Evolutionary conservation across 2,113 vertebrate species (phyloP), one percentile per base, ranked within the genome.

Genomic region (Grantiella picta): DNA sequence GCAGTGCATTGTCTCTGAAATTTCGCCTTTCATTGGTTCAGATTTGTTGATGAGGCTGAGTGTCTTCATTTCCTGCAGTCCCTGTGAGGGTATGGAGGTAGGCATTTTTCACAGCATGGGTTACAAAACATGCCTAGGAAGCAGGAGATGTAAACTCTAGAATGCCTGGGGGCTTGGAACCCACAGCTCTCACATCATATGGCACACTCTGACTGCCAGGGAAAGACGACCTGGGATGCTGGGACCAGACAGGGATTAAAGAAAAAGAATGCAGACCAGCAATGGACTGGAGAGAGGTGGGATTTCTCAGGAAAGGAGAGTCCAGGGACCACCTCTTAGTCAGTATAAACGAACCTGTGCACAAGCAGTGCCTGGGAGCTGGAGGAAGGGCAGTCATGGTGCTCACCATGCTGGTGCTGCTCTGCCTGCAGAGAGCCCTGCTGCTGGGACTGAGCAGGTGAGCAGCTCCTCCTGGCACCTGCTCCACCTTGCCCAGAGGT

Each of bases 311-410:
- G 35, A 63, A 9, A 52, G 13, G 5, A 12, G 17, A 75, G 44
- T 16, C 29, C 16, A 47, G 49, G 33, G 72, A 8, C 35, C n/a
- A 14, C 9, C 50, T 36, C 57, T 71, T 60, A 49, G 18, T 15
- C 0, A 0, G 7, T 31, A 5, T 36, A 36, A 20, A 61, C 50
- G 20, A 68, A 5, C 22, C 38, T 24, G 44, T 71, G 47, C n/a
- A 19, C 14, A 44, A 59, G 56, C 52, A 50, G 22, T 64, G 25
- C 12, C 65, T 29, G 52, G 68, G 44, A 80, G 17, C 33, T 35
- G 40, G 28, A 4, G 13, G 33, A 33, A 72, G 35, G 35, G 28
- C 35, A 27, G 44, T 1, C 21, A 25, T 0, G 0, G 38, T 38
- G 38, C 38, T 38, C 38, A 38, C 9, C 38, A 28, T 19, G 35